Percentiles rank a stretch among this genome's conserved stretches.
These are phyloP conservation scores for Pipistrellus pipistrellus DNA, from an alignment of 2,797 vertebrate species.

Conservation along the genomic window DNA sequence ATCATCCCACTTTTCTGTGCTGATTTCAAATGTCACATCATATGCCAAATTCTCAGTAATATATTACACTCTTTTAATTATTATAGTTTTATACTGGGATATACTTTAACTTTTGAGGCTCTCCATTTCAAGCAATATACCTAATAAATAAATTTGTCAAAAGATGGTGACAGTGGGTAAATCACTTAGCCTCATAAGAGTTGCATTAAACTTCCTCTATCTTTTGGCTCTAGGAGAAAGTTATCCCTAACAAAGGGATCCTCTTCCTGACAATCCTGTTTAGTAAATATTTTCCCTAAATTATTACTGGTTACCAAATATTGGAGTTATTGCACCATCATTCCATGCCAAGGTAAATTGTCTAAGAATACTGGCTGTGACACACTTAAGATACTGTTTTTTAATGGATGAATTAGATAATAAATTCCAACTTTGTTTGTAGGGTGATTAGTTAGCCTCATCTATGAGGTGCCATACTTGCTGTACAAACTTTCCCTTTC, in stretches of 20 bases:
- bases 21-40: background rate
- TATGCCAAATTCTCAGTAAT: background rate
- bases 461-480: background rate
- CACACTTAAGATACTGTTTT: background rate
- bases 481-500: background rate
- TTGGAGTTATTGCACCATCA: background rate
- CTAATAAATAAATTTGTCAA: background rate
- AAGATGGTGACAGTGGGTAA: background rate
- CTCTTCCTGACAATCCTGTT: background rate
- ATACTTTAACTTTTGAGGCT: background rate
- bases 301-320: background rate
- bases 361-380: background rate
- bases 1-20: background rate
- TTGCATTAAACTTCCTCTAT: background rate
- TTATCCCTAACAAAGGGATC: background rate
- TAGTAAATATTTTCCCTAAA: background rate
- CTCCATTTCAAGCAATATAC: background rate
- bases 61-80: background rate
- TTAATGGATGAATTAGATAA: background rate
- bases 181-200: background rate
- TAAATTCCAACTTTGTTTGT: background rate
- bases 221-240: background rate
- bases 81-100: background rate
- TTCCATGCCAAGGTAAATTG: background rate
- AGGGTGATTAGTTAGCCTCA: background rate